Percentiles rank a stretch among this genome's conserved stretches.
Evolutionary conservation across 2,888 invertebrate genomes (phyloP).

Genomic region (Epsilonema sp.): DNA sequence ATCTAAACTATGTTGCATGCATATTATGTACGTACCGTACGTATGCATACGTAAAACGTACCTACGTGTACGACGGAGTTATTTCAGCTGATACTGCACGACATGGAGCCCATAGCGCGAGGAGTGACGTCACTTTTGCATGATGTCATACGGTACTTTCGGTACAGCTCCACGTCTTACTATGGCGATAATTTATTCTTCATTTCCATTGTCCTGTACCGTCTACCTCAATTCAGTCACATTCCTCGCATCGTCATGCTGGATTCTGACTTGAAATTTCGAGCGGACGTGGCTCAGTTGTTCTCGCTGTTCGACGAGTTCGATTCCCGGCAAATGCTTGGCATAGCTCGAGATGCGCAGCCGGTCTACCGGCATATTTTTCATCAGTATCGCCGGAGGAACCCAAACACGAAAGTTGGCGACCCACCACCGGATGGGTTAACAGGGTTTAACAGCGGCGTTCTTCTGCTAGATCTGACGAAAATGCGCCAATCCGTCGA

Average conservation of each 20-base stretch:
- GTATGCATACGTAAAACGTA: neutral
- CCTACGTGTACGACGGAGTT: neutral
- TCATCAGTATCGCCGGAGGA: slow-evolving; percentile 40
- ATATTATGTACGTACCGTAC: neutral
- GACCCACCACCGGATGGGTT: slow-evolving; percentile 36
- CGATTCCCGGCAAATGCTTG: slow-evolving; percentile 44
- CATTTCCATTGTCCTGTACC: slow-evolving; percentile 50
- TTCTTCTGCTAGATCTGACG: slow-evolving; percentile 48
- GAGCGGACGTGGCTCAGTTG: slow-evolving; percentile 45
- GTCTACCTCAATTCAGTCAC: slow-evolving; percentile 45
- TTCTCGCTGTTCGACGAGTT: slow-evolving; percentile 49
- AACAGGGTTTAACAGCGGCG: slow-evolving; percentile 62
- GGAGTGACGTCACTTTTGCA: neutral
- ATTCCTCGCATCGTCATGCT: slow-evolving; percentile 47
- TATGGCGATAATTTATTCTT: slow-evolving; percentile 59
- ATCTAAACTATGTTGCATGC: too few species aligned
- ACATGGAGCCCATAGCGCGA: neutral
- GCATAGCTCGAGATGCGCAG: slow-evolving; percentile 50
- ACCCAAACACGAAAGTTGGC: slow-evolving; percentile 45
- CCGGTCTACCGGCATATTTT: slow-evolving; percentile 58
- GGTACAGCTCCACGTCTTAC: slow-evolving; percentile 47
- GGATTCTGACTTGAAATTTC: slow-evolving; percentile 56
- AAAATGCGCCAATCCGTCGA: slow-evolving; percentile 35
- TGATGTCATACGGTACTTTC: slow-evolving; percentile 46
- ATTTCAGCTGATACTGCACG: neutral